Evolutionary conservation across 1,140 invertebrate species (phyloP).

Genomic region (Drosophila kanapiae): DNA sequence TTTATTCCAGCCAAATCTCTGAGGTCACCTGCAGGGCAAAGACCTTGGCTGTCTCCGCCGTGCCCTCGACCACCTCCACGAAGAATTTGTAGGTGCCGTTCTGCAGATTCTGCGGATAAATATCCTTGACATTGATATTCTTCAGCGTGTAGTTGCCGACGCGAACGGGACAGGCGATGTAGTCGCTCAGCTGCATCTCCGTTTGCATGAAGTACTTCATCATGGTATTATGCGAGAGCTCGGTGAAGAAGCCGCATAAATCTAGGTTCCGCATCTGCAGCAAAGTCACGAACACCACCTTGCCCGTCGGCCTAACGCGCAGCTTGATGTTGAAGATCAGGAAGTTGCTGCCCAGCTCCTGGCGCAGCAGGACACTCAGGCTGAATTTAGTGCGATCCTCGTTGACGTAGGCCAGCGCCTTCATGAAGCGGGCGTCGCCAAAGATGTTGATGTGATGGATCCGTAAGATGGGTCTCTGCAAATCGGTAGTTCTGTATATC

Average conservation of each 20-base stretch:
- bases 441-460: conserved; percentile 44
- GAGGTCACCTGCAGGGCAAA: conserved; percentile 68
- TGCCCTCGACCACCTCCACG: conserved; percentile 57
- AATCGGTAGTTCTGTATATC: background rate
- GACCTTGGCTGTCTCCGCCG: conserved; percentile 60
- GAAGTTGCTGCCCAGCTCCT: conserved; percentile 64
- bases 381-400: conserved; percentile 37
- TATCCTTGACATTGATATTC: conserved; percentile 31
- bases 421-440: conserved; percentile 53
- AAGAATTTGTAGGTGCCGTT: conserved; percentile 68
- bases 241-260: conserved; percentile 54
- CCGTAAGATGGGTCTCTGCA: conserved; percentile 22
- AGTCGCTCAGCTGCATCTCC: conserved; percentile 27
- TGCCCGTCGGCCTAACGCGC: background rate
- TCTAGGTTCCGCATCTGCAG: conserved; percentile 47
- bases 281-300: conserved; percentile 14
- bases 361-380: conserved; percentile 28
- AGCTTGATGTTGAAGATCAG: conserved; percentile 59
- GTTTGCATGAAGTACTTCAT: conserved; percentile 44
- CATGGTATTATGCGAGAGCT: conserved; percentile 21
- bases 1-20: conserved; percentile 32
- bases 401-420: conserved; percentile 14
- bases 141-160: conserved; percentile 52
- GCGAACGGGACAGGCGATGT: conserved; percentile 46
- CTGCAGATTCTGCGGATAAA: conserved; percentile 41